Evolutionary conservation across 1,140 invertebrate species (phyloP).

Genomic region (Thrips palmi): DNA sequence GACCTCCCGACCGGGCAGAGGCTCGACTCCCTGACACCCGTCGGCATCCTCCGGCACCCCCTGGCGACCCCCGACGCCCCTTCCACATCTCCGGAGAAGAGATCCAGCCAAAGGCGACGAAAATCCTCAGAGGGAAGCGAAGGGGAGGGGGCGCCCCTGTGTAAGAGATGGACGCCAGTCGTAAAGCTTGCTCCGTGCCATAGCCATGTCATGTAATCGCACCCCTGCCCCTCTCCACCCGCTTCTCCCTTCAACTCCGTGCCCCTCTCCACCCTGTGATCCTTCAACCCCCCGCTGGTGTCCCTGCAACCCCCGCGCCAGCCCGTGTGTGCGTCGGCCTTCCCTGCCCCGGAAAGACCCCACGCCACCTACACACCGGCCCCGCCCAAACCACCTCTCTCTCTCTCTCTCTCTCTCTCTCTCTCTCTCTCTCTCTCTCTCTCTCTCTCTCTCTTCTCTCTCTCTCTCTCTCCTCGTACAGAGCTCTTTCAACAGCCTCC

Average conservation of each 20-base stretch:
- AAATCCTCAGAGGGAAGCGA: no score
- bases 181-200: no score
- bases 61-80: no score
- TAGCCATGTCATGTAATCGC: no score
- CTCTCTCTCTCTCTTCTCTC: conserved; percentile 5
- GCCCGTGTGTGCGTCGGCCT: background rate
- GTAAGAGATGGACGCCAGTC: no score
- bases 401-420: conserved; percentile 13
- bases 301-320: background rate
- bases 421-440: conserved; percentile 9
- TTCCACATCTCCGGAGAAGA: no score
- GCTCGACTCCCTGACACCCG: no score
- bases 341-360: background rate
- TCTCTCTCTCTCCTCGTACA: background rate
- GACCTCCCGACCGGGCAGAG: no score
- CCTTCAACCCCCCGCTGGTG: background rate
- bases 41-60: no score
- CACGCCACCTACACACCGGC: background rate
- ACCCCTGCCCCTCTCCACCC: conserved; percentile 4
- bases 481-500: background rate
- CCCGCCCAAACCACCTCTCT: background rate
- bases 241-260: conserved; percentile 11
- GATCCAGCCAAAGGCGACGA: no score
- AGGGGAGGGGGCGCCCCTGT: no score
- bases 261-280: conserved; percentile 12